Evolutionary conservation across 1,140 invertebrate genomes (phyloP), one percentile per base, ranked within the genome.

Genomic region (Brachystomella parvula): DNA sequence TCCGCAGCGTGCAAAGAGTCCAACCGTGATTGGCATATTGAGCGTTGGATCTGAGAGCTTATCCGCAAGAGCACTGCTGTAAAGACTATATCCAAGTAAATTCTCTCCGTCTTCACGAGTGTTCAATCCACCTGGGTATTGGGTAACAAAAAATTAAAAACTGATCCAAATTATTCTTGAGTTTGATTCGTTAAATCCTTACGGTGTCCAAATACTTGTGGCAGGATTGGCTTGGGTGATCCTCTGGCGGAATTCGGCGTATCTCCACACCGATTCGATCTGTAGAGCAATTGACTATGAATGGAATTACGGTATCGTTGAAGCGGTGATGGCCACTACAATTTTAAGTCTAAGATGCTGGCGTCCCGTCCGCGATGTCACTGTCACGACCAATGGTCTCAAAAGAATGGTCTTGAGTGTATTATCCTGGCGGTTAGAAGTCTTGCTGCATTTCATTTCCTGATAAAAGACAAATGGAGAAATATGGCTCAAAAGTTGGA

Each of bases 61-160:
- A 79, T 98, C 96, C 0, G 96, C 95, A 32, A 98, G 77, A 2
- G 96, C 93, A 71, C 93, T 93, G 69, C 94, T 95, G 77, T 98
- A 99, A 66, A 98, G 81, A 79, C 98, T 95, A 78, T 98, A 99
- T 19, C 96, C 96, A 56, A 98, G 81, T 83, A 97, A 88, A 75
- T 95, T 97, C 81, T 99, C 96, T 75, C 93, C 94, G 74, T 97
- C 92, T 75, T 95, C 91, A 75, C 95, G 95, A 17, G 92, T 94
- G 79, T 98, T 98, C 56, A 96, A 79, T 60, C 91, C 84, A 29
- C 88, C 86, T 89, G 71, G 30, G 81, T 78, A 72, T 49, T n/a
- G n/a, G n/a, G n/a, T n/a, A n/a, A n/a, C n/a, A n/a, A 69, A 71
- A 26, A 65, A 30, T 47, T 35, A 62, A 33, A 66, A 63, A 65